Evolutionary conservation across 2,113 vertebrate species (phyloP), one percentile per base, ranked within the genome.

Genomic region (Dipodomys ordii): DNA sequence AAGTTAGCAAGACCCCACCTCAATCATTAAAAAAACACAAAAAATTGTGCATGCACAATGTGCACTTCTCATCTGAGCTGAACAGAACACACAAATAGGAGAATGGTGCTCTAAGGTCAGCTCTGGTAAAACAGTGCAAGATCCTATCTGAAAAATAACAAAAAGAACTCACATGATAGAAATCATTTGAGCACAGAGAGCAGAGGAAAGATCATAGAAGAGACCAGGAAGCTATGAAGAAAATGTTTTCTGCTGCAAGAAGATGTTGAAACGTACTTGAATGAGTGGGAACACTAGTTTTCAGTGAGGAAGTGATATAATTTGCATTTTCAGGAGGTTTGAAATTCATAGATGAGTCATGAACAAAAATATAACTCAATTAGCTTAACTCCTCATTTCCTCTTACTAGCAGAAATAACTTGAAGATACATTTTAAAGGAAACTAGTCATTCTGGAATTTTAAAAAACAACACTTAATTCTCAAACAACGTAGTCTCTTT

Each of bases 371-470:
- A 60, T 62, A 72, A 19, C 46, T 77, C 49, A 69, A 77, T 69
- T 35, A 86, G 28, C 53, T 77, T 72, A 94, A 68, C 65, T 71
- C 64, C 44, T 85, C 65, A 60, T 28, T 78, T 89, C 81, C 64
- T 95, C 82, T 86, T 82, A 39, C 60, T 76, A 71, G 76, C 67
- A 60, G 39, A 95, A 92, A 90, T 79, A 90, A 93, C 92, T 35
- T 32, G 49, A 78, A 62, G 65, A 28, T 73, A 69, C 16, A 74
- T 83, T 87, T 90, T 69, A 62, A 83, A 74, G n/a, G 35, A 23
- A 25, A 87, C 46, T 23, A 62, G 53, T 87, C 46, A 83, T 49
- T 69, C 64, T 5, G 8, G 19, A 3, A 57, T 57, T 57, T 57
- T 3, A 57, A 57, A n/a, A 23, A 49, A n/a, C n/a, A 77, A 30